A percentile compares a stretch with the other conserved stretches of the same genome.
Conservation (phyloP, 1,140 invertebrate species). For the Meloidogyne hapla region DNA sequence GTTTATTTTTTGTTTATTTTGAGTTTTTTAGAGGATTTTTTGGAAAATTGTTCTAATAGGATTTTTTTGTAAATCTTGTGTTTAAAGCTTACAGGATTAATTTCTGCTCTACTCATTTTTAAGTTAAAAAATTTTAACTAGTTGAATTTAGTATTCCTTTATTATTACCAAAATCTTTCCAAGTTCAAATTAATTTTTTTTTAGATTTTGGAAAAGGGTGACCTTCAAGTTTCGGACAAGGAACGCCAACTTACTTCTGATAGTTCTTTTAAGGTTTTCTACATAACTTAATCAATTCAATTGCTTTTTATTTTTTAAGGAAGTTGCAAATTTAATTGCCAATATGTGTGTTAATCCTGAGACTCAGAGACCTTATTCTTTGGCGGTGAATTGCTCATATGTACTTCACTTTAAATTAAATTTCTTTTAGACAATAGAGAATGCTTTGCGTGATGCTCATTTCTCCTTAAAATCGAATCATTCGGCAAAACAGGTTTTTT, state of each 20-base stretch:
- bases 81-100: too few species aligned
- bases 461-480: conserved; percentile 92
- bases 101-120: too few species aligned
- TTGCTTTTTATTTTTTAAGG: conserved; percentile 28
- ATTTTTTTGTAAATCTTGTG: too few species aligned
- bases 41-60: too few species aligned
- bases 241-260: conserved; percentile 87
- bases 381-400: conserved; percentile 73
- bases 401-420: neutral
- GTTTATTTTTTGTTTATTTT: too few species aligned
- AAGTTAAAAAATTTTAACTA: too few species aligned
- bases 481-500: conserved; percentile 81
- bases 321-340: conserved; percentile 67
- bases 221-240: conserved; percentile 96
- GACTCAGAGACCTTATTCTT: conserved; percentile 91
- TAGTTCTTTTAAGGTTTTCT: conserved; percentile 74
- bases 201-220: conserved; percentile 85
- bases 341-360: conserved; percentile 97
- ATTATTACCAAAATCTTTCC: too few species aligned
- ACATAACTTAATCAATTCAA: conserved; percentile 67
- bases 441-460: conserved; percentile 92
- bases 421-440: conserved; percentile 74
- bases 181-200: conserved; percentile 7
- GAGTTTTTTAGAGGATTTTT: too few species aligned
- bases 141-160: too few species aligned